Base-by-base conservation (phyloP, 2,113 vertebrate genomes). In the Pelodiscus sinensis region DNA sequence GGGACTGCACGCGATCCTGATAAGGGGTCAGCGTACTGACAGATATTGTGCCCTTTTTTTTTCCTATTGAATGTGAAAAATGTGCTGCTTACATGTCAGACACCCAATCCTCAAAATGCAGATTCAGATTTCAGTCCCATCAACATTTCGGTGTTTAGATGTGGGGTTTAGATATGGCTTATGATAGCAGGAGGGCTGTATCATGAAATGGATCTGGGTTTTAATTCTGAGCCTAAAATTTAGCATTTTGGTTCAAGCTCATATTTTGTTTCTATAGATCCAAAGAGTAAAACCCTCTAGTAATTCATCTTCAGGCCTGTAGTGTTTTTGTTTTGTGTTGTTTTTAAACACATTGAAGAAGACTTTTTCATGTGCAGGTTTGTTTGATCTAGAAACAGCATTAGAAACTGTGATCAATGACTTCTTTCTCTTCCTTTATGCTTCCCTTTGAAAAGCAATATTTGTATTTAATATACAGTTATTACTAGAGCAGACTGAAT, bases 11-110 rank as follows among this genome's bases (percentile, higher is more conserved):
- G 0, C 7, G 86, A 90, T 73, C 88, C 78, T 5, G 15, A 38
- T 90, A 73, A 88, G 94, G 81, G 84, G 88, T 84, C 87, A 14
- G 24, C n/a, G 79, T 73, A 82, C 91, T 91, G 92, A 84, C 0
- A 1, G 92, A 90, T 95, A 68, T 91, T 83, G 79, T 87, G 88
- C 82, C 94, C 93, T 95, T 95, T 89, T n/a, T 65, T 90, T 96
- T 89, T 84, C 3, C 27, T 29, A 80, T 62, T 24, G 77, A 88
- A 92, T 25, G 50, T 89, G 91, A 95, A 85, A 91, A 95, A 95
- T 29, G 84, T 8, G 6, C 73, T 85, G 0, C 60, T 55, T 89
- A 5, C 60, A n/a, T 90, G 54, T 58, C 22, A 44, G 6, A 50
- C 35, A 44, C 71, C 71, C 9, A 75, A 25, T 75, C 22, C 35